Conservation (phyloP, 2,888 invertebrate species). For the Acronicta psi region DNA sequence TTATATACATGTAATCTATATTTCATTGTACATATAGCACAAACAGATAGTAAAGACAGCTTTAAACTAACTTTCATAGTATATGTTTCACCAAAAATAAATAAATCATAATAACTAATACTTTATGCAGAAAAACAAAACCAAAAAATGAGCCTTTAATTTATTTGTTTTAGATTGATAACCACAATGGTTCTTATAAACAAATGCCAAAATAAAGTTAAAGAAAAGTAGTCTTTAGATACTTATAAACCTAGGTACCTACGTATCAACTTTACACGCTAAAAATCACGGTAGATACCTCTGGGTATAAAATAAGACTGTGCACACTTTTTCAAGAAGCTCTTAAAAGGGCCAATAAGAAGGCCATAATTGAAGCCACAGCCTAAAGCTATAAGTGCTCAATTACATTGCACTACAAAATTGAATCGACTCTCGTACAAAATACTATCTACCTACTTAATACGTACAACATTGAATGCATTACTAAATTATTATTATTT, state of each 20-base stretch:
- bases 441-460: conserved; percentile 42
- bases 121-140: too few species aligned
- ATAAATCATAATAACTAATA: too few species aligned
- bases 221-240: too few species aligned
- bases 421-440: conserved; percentile 44
- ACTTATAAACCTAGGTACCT: too few species aligned
- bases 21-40: too few species aligned
- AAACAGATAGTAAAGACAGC: too few species aligned
- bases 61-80: too few species aligned
- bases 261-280: neutral
- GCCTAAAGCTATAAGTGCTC: conserved; percentile 40
- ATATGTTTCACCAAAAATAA: too few species aligned
- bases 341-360: conserved; percentile 24
- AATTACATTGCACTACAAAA: conserved; percentile 53
- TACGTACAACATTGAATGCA: conserved; percentile 30
- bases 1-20: neutral
- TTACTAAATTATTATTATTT: conserved; percentile 43
- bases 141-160: too few species aligned
- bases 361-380: conserved; percentile 26
- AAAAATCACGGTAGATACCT: conserved; percentile 1
- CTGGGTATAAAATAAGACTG: conserved; percentile 5
- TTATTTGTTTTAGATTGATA: too few species aligned
- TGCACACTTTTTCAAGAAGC: conserved; percentile 39
- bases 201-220: too few species aligned
- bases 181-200: too few species aligned